Evolutionary conservation across 2,888 invertebrate species (phyloP), one percentile per base, ranked within the genome.

Genomic region (Drepana falcataria): DNA sequence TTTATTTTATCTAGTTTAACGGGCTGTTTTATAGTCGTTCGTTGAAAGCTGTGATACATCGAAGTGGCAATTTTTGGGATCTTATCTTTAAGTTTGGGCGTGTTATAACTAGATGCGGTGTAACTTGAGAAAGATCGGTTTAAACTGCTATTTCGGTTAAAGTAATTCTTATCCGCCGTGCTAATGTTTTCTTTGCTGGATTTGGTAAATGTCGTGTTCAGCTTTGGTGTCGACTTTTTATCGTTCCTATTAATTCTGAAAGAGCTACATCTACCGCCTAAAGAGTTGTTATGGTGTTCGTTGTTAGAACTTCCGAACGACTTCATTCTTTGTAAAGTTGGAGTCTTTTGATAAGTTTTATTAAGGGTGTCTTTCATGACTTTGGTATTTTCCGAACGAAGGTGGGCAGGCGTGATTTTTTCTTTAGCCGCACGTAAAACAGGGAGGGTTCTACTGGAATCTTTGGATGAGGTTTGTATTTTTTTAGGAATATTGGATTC

Each of bases 401-500:
- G 77, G 56, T 80, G 77, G 35, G 79, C 73, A 55, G 80, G 66
- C 77, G 21, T 21, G 21, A 21, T 21, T 21, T 86, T 89, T 48
- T 89, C 86, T 81, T 86, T 87, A 54, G 77, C 68, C 53, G 81
- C 73, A 63, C 85, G 86, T 53, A 91, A 79, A 65, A 79, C 79
- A 54, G 91, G 91, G 68, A 91, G 87, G 68, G 89, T 91, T 77
- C 83, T 76, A 60, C 74, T 83, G 63, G 78, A 73, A 70, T 92
- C 84, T 85, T 91, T 81, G 73, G 90, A 68, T 62, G 86, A 64
- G 52, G 73, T 81, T 71, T 85, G 82, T 61, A 79, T 60, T 75
- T 85, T 88, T 82, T 87, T 87, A 65, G 90, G 83, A 66, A 91
- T 81, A 76, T 86, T 89, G 55, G 93, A 93, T 65, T 94, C 94